These are phyloP conservation scores for Podarcis muralis DNA, from an alignment of 2,113 vertebrate species.

Conservation along the genomic window DNA sequence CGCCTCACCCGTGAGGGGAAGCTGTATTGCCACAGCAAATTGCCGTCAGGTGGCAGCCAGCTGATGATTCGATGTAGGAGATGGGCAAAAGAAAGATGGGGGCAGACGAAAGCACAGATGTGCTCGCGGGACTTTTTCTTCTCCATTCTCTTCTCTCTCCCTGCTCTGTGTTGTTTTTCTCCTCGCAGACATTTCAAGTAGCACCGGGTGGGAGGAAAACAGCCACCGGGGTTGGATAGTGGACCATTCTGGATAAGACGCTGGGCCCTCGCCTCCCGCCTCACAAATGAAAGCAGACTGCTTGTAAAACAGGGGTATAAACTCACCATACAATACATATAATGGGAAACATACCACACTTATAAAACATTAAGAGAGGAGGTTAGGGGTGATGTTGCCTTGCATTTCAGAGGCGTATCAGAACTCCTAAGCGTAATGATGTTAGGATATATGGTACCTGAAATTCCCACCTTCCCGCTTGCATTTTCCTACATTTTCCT, in stretches of 20 bases:
- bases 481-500: neutral
- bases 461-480: neutral
- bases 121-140: neutral
- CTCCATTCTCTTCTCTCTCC: neutral
- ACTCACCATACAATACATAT: neutral
- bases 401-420: neutral
- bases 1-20: neutral
- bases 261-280: neutral
- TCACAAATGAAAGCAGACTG: neutral
- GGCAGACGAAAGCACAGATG: neutral
- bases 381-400: neutral
- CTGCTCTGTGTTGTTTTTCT: neutral
- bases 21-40: neutral
- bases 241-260: neutral
- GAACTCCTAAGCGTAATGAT: neutral
- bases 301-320: slow-evolving; percentile 24
- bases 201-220: neutral
- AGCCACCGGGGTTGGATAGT: neutral
- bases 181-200: neutral
- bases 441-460: neutral
- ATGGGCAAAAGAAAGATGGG: neutral
- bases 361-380: neutral
- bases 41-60: neutral
- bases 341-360: neutral
- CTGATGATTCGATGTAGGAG: no score